Evolutionary conservation across 2,113 vertebrate genomes (phyloP), one percentile per base, ranked within the genome.

Genomic region (Eretmochelys imbricata): DNA sequence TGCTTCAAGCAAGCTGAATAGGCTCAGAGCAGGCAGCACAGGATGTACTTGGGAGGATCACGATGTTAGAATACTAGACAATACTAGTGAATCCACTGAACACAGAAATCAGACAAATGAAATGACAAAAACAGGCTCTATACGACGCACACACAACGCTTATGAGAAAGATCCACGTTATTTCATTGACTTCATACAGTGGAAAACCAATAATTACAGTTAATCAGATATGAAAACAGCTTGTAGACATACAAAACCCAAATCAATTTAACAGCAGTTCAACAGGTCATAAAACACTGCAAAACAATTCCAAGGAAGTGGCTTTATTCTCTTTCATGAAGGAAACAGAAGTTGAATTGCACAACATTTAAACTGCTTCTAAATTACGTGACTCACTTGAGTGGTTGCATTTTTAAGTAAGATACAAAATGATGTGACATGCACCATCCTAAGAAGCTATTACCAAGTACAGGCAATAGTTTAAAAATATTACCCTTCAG

Each of bases 281-380:
- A 82, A 72, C 92, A 96, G 55, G 86, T 81, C 82, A 94, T 72
- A 89, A 59, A 78, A 48, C 38, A 17, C 81, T 93, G 89, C 93
- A 84, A 93, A 96, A 92, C 90, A 95, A 82, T 31, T 14, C 90
- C 42, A 8, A 94, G 86, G 22, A 89, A 95, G 92, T 80, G 2
- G 85, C 80, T 89, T 69, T 92, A 84, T 87, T 94, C 94, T 95
- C 84, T 96, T 89, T 93, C 87, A 84, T 94, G 97, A 92, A 72
- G 57, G 80, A 88, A 94, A 89, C 90, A 53, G 76, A 6, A 88
- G 75, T 29, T 75, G 17, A 89, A 89, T 46, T 89, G 89, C 90
- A 91, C 95, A 93, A 94, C 55, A 14, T 53, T 65, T 54, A 51
- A 42, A 75, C 17, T 48, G 49, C 59, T 57, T 31, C 38, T 35